Conservation (phyloP, 1,140 invertebrate species). For the Sesamia nonagrioides region DNA sequence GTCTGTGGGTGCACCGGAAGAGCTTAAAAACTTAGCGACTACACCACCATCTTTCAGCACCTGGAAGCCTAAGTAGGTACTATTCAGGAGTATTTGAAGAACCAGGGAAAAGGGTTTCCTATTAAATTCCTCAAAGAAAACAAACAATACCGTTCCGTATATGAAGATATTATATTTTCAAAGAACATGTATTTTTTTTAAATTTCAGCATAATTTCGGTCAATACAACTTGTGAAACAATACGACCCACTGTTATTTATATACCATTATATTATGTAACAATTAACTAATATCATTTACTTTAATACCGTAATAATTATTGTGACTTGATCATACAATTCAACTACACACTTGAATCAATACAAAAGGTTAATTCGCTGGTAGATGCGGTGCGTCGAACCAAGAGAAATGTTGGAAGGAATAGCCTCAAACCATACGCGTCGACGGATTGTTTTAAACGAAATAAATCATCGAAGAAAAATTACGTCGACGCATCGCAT, state of each 20-base stretch:
- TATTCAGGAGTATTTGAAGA: not conserved
- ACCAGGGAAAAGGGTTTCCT: not conserved
- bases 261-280: constrained; percentile 79
- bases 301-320: constrained; percentile 81
- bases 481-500: constrained; percentile 55
- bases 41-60: not conserved
- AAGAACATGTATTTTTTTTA: constrained; percentile 85
- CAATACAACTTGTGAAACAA: constrained; percentile 84
- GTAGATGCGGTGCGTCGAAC: constrained; percentile 68
- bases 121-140: constrained; percentile 60
- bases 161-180: constrained; percentile 87
- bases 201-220: constrained; percentile 80
- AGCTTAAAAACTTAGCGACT: too few species aligned
- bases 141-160: constrained; percentile 73
- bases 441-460: not conserved
- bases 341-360: constrained; percentile 78
- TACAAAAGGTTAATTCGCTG: constrained; percentile 71
- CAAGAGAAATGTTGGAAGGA: constrained; percentile 26
- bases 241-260: constrained; percentile 70
- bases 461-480: not conserved
- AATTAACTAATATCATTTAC: constrained; percentile 84
- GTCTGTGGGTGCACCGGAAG: too few species aligned
- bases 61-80: not conserved
- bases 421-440: not conserved
- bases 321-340: constrained; percentile 78